Evolutionary conservation across 2,888 invertebrate genomes (phyloP), one percentile per base, ranked within the genome.

Genomic region (Lutraria lutraria): DNA sequence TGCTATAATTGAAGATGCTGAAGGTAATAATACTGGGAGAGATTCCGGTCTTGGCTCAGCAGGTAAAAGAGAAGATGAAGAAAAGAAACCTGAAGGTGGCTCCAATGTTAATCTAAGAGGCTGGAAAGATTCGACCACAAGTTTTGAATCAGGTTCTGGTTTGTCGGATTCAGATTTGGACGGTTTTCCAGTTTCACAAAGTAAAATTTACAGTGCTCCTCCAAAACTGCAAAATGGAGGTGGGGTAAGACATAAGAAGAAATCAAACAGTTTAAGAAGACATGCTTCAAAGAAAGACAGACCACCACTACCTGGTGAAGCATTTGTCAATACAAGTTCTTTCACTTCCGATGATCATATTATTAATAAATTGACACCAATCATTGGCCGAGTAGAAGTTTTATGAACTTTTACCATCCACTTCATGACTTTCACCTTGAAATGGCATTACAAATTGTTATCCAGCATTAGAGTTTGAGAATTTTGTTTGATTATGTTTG

Each of bases 41-140:
- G 94, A 94, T 84, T 94, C 94, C n/a, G 94, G 94, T n/a, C 60
- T 94, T 16, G 93, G 94, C 54, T 94, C 94, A 15, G 94, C 93
- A 43, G 92, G 92, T 15, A 93, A 93, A 83, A 88, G 89, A 87
- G 91, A 88, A 34, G 86, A 90, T 54, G 43, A 86, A 34, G 76
- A 43, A 13, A 85, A 80, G 60, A 87, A 52, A n/a, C 25, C 19
- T 8, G 34, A 72, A 52, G 76, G 13, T 63, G 25, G n/a, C 2
- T 10, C 21, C 3, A 34, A 31, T 76, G 34, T 31, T 19, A 31
- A 76, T 76, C 19, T 76, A 19, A 76, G n/a, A 16, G 87, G 87
- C 29, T 88, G 89, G 89, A 92, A 83, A 80, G 92, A 92, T 63
- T 12, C 25, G 13, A 63, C 79, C 19, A 63, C 53, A 31, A 89